phyloP scores from a whole-genome alignment of 2,113 vertebrate species.

The Anhinga rufa region DNA sequence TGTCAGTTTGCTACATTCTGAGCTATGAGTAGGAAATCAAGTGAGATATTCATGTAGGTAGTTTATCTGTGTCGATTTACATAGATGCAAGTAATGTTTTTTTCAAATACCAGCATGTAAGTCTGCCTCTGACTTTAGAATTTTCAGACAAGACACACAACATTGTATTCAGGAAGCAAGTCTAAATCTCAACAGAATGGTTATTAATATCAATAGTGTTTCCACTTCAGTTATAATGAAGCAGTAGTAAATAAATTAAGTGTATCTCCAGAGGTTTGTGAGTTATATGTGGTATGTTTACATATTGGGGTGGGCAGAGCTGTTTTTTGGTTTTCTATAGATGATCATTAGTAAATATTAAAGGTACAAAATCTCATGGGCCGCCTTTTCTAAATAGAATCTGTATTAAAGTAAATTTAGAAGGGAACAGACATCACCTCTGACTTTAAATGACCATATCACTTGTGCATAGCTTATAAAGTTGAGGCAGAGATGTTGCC shows the following conservation, averaged over 20 bases:
- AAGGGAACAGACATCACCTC: neutral
- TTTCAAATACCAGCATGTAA: neutral
- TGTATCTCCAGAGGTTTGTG: neutral
- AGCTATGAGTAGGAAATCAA: neutral
- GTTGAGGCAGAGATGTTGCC: neutral
- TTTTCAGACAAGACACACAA: neutral
- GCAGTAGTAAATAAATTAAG: no score
- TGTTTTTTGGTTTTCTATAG: neutral
- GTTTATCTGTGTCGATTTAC: neutral
- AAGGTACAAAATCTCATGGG: neutral
- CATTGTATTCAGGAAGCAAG: neutral
- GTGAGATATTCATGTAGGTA: neutral
- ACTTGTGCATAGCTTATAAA: neutral
- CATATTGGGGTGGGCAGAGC: neutral
- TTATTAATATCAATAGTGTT: neutral
- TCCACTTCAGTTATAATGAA: no score
- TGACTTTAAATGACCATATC: neutral
- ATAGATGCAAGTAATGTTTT: neutral
- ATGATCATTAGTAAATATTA: neutral
- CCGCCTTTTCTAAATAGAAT: neutral
- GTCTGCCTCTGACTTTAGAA: neutral
- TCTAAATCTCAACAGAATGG: neutral
- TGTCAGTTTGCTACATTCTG: neutral
- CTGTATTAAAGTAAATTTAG: neutral
- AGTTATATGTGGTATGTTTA: neutral